These are phyloP conservation scores for Chiridota heheva DNA, from an alignment of 35 echinoderm and acorn worm genomes.

Conservation along the genomic window DNA sequence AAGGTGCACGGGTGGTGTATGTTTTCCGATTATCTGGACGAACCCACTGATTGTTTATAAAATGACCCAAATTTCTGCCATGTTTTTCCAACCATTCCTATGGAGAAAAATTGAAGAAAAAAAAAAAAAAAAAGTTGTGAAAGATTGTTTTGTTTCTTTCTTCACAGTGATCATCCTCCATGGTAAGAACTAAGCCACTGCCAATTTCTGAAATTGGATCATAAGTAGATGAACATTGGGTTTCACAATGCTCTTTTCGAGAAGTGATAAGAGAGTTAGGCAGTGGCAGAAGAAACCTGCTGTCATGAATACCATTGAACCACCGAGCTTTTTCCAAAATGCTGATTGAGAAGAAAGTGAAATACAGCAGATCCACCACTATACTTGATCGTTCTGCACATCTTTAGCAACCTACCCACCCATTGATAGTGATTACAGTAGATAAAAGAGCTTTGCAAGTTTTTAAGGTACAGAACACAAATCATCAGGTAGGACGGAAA, in stretches of 20 bases:
- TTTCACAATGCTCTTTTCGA: too few species aligned
- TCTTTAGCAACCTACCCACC: too few species aligned
- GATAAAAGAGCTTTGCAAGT: too few species aligned
- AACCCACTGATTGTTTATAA: slow-evolving; percentile 99
- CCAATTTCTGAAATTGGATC: not conserved
- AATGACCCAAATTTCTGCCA: slow-evolving; percentile 86
- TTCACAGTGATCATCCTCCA: not conserved
- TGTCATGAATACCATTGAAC: too few species aligned
- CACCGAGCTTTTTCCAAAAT: too few species aligned
- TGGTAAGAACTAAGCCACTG: not conserved
- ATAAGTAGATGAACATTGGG: not conserved
- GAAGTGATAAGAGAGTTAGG: not conserved
- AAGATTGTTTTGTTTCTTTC: not conserved
- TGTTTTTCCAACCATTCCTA: slow-evolving; percentile 97
- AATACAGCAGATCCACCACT: too few species aligned
- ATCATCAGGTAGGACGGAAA: too few species aligned
- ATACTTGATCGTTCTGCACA: too few species aligned
- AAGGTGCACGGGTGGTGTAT: slow-evolving; percentile 77
- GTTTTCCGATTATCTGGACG: slow-evolving; percentile 69
- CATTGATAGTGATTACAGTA: too few species aligned
- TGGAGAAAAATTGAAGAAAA: not conserved
- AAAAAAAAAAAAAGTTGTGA: not conserved
- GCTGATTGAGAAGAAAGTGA: too few species aligned
- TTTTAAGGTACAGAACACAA: too few species aligned
- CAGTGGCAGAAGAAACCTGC: not conserved